Percentiles rank a stretch among this genome's conserved stretches.
These are phyloP conservation scores for Sinocyclocheilus anshuiensis DNA, from an alignment of 2,113 vertebrate genomes.

Conservation along the genomic window DNA sequence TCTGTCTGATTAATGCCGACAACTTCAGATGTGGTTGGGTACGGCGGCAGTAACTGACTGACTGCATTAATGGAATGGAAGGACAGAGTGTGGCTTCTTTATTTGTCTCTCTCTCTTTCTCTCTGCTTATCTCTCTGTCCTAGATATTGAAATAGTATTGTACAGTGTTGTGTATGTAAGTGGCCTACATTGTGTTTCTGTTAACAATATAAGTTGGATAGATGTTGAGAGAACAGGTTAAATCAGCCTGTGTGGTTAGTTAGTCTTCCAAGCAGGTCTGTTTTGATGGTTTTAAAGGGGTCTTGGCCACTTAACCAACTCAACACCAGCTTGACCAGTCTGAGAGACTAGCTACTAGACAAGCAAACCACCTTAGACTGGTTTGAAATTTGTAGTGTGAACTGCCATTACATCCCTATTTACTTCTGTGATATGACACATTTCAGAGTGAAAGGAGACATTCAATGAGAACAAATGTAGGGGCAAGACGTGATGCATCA, in stretches of 20 bases:
- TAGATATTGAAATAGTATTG: background rate
- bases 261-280: background rate
- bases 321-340: background rate
- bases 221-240: background rate
- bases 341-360: background rate
- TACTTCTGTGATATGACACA: background rate
- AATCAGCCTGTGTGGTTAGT: background rate
- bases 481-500: background rate
- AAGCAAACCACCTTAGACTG: background rate
- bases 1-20: conserved; percentile 27
- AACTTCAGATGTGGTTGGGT: conserved; percentile 14
- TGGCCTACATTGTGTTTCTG: background rate
- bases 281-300: background rate
- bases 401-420: background rate
- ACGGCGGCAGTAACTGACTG: background rate
- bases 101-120: background rate
- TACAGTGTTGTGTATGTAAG: background rate
- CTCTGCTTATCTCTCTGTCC: background rate
- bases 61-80: background rate
- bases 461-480: background rate
- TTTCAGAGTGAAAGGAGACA: background rate
- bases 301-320: background rate
- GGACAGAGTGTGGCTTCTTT: conserved; percentile 20
- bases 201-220: background rate
- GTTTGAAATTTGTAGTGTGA: background rate